These are phyloP conservation scores for Glossosoma conforme DNA, from an alignment of 1,140 invertebrate species.

Conservation along the genomic window DNA sequence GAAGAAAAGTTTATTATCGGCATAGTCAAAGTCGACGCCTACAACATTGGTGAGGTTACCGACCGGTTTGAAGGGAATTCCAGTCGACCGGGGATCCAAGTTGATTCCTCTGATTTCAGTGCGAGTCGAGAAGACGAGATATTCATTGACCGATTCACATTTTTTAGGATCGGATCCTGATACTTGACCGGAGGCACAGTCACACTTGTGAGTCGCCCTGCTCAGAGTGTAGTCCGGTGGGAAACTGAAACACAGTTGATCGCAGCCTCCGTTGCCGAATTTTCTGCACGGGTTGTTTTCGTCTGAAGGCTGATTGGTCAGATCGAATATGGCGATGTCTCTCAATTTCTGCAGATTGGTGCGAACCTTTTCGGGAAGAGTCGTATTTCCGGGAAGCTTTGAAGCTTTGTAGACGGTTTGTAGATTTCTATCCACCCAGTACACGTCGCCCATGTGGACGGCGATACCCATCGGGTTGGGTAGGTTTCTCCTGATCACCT, in stretches of 20 bases:
- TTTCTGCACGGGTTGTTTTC: conserved; percentile 73
- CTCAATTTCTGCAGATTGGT: conserved; percentile 78
- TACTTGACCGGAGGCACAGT: conserved; percentile 83
- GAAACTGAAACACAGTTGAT: conserved; percentile 93
- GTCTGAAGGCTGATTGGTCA: conserved; percentile 77
- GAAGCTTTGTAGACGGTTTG: conserved; percentile 82
- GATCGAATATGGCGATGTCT: conserved; percentile 88
- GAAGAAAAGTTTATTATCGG: conserved; percentile 80
- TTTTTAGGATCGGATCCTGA: conserved; percentile 54
- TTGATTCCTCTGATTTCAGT: conserved; percentile 86
- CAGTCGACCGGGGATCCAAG: conserved; percentile 74
- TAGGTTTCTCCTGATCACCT: conserved; percentile 80
- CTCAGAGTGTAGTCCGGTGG: conserved; percentile 55
- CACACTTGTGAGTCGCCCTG: conserved; percentile 68
- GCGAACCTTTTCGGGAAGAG: conserved; percentile 63
- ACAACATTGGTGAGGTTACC: conserved; percentile 94
- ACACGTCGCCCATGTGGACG: conserved; percentile 77
- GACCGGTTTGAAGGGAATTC: conserved; percentile 79
- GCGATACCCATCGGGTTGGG: conserved; percentile 95
- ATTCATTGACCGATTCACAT: conserved; percentile 82
- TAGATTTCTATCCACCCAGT: conserved; percentile 95
- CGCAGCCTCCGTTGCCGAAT: conserved; percentile 76
- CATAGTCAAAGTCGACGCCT: conserved; percentile 92
- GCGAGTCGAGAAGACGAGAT: conserved; percentile 84
- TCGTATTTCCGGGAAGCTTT: conserved; percentile 68